These are phyloP conservation scores for Eupithecia insigniata DNA, from an alignment of 2,888 invertebrate genomes.

Conservation along the genomic window DNA sequence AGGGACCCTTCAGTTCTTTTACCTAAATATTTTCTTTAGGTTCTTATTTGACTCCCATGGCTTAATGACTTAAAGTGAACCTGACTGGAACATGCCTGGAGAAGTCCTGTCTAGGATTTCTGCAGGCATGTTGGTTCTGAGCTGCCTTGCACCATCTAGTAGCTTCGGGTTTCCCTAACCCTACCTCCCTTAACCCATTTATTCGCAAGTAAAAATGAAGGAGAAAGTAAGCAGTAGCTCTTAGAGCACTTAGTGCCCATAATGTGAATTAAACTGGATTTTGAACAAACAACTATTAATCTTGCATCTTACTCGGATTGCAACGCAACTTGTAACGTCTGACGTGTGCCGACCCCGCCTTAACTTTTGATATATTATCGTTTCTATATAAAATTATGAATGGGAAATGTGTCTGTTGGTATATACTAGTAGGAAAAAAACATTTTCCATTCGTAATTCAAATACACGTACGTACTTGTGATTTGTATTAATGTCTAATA, in stretches of 20 bases:
- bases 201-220: neutral
- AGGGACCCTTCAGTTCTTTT: too few species aligned
- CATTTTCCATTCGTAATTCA: too few species aligned
- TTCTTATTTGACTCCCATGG: too few species aligned
- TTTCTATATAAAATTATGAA: slow-evolving; percentile 6
- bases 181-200: neutral
- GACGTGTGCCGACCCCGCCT: slow-evolving; percentile 36
- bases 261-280: slow-evolving; percentile 32
- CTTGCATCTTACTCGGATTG: slow-evolving; percentile 35
- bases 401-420: neutral
- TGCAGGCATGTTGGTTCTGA: too few species aligned
- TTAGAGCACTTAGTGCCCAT: slow-evolving; percentile 11
- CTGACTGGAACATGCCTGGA: too few species aligned
- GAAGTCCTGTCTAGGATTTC: too few species aligned
- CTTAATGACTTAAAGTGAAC: too few species aligned
- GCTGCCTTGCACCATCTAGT: neutral
- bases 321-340: slow-evolving; percentile 33
- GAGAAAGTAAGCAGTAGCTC: neutral
- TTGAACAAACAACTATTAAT: slow-evolving; percentile 43
- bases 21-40: too few species aligned
- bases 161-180: neutral
- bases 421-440: neutral
- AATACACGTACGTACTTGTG: too few species aligned
- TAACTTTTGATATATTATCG: slow-evolving; percentile 38
- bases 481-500: too few species aligned